Evolutionary conservation across 2,888 invertebrate species (phyloP), one percentile per base, ranked within the genome.

Genomic region (Salpingus planirostris): DNA sequence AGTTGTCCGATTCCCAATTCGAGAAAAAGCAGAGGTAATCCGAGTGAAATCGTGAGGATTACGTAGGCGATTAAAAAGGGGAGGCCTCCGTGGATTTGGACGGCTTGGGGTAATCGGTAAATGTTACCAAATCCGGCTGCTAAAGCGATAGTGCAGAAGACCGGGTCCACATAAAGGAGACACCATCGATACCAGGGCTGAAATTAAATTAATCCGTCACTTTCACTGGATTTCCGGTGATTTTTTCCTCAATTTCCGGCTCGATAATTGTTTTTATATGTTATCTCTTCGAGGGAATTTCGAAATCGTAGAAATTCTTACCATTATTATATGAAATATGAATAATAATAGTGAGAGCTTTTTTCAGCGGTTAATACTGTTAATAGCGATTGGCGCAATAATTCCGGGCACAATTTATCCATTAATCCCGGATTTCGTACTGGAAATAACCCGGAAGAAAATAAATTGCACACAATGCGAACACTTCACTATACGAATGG

Each of bases 1-100:
- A 78, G 65, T 54, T 78, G 76, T 3, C 78, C 78, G 1, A 76
- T 59, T 1, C 76, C 72, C 11, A 79, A 64, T 56, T 79, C 77
- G 31, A 78, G 61, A 44, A 77, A 66, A 1, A 70, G 62, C n/a
- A 72, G 55, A 0, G 78, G 78, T 18, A 76, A 55, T 2, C 74
- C 76, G 11, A 77, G 60, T 2, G 65, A 38, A 3, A 71, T 38
- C 38, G 69, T 60, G 2, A 74, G 64, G 7, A 65, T 50, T 2
- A 71, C 62, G 46, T 74, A 66, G 12, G 67, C 67, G 13, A 74
- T 54, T 12, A 70, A 63, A 49, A 73, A 77, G 11, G 72, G 64
- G 24, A 74, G 55, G 5, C 73, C 76, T n/a, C 78, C 78, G 60
- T 73, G 66, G 39, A 64, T 66, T 50, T 71, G 65, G 1, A 69